Percentiles rank a stretch among this genome's conserved stretches.
Evolutionary conservation across 2,888 invertebrate species (phyloP).

Genomic region (Sycophila texana): DNA sequence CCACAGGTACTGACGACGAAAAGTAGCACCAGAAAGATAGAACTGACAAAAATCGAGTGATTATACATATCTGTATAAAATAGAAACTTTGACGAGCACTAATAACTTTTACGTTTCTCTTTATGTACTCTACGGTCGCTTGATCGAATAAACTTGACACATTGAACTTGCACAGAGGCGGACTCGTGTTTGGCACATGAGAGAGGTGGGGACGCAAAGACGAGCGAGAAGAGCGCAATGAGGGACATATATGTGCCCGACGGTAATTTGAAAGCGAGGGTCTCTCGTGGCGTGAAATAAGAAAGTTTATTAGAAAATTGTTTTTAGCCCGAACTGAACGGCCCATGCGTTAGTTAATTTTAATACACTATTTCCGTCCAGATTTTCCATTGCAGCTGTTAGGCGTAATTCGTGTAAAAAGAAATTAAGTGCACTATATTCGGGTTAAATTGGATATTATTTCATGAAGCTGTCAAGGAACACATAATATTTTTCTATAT

Average conservation of each 20-base stretch:
- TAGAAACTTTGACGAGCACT: background rate
- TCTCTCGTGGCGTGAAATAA: slow-evolving; percentile 30
- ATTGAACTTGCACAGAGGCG: slow-evolving; percentile 47
- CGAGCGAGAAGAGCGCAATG: slow-evolving; percentile 16
- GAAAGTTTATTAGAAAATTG: slow-evolving; percentile 57
- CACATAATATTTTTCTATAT: too few relatives aligned
- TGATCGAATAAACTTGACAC: slow-evolving; percentile 53
- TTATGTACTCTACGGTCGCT: slow-evolving; percentile 9
- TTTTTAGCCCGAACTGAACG: slow-evolving; percentile 10
- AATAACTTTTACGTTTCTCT: slow-evolving; percentile 1
- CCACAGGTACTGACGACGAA: slow-evolving; percentile 7
- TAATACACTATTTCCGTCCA: slow-evolving; percentile 30
- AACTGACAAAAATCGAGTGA: background rate
- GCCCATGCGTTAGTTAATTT: slow-evolving; percentile 23
- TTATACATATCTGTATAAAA: slow-evolving; percentile 7
- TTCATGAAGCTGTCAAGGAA: too few relatives aligned
- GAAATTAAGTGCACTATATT: too few relatives aligned
- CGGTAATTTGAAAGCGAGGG: slow-evolving; percentile 44
- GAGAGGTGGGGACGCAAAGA: slow-evolving; percentile 42
- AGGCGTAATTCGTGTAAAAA: too few relatives aligned
- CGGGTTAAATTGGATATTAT: too few relatives aligned
- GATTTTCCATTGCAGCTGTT: background rate
- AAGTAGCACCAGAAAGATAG: slow-evolving; percentile 9
- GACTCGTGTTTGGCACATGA: slow-evolving; percentile 7
- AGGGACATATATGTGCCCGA: background rate